Evolutionary conservation across 1,140 invertebrate species (phyloP), one percentile per base, ranked within the genome.

Genomic region (Listronotus oregonensis): DNA sequence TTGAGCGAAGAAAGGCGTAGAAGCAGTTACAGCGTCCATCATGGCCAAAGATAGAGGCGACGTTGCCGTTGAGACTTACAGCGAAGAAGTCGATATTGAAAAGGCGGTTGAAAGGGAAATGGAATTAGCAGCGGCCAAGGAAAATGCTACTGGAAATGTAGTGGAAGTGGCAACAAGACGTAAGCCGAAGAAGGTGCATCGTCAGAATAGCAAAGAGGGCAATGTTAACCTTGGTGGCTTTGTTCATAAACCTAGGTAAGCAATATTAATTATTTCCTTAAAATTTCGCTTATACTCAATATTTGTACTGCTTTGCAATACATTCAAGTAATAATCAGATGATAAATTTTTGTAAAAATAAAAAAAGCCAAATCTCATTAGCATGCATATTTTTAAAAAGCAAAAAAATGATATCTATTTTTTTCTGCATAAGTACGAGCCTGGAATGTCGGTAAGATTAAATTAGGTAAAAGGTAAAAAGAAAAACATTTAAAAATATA

Each of bases 111-210:
- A 68, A 17, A 55, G 52, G 34, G 72, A 73, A 43, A 62, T 71
- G 39, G 63, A 68, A 21, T 27, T 27, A 5, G 21, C 21, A 27
- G 56, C 67, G 5, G 55, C 65, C 18, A 70, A 71, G 46, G 68
- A 74, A 63, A 59, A 63, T 39, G 61, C 62, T 10, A 59, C 70
- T 17, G 54, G 17, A 17, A 37, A 27, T 12, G 46, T n/a, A 18
- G 54, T 60, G 8, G 71, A 74, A 8, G 51, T 50, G 40, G 49
- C 51, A 1, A 68, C 60, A 8, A 85, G 85, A 75, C 80, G 81
- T 56, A 82, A 82, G 65, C 83, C 83, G 10, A 85, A 85, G 70
- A 80, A 84, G 43, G 61, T 85, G n/a, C 78, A 73, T 14, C 80
- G 21, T 3, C 21, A 27, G 21, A 27, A 27, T 27, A 27, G 21